Percentiles rank a stretch among this genome's conserved stretches.
These are phyloP conservation scores for Diglossa cyanea DNA, from an alignment of 2,797 vertebrate genomes.

Conservation along the genomic window DNA sequence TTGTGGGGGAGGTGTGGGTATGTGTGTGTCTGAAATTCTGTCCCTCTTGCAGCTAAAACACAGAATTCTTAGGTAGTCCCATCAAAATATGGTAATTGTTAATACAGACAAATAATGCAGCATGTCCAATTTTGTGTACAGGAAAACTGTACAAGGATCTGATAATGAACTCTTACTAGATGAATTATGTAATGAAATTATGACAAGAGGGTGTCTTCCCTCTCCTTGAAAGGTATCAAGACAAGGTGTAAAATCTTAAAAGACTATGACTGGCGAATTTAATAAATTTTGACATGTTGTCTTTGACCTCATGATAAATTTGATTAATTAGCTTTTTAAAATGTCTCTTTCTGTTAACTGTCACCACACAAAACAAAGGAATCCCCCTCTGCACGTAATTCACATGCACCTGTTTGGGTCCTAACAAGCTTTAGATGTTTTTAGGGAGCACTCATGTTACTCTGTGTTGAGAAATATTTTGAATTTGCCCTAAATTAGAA, in stretches of 20 bases:
- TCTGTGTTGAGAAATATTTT: neutral
- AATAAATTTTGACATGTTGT: neutral
- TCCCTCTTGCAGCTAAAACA: neutral
- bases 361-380: neutral
- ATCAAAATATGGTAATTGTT: neutral
- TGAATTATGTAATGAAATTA: neutral
- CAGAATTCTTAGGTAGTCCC: neutral
- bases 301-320: neutral
- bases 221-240: neutral
- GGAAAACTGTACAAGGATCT: neutral
- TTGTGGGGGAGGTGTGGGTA: neutral
- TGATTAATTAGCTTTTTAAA: neutral
- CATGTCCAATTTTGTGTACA: neutral
- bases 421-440: neutral
- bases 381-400: neutral
- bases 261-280: neutral
- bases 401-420: neutral
- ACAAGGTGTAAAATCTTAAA: neutral
- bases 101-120: neutral
- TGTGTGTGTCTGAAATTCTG: neutral
- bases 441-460: neutral
- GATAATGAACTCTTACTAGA: neutral
- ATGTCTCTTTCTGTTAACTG: neutral
- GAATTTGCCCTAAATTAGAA: neutral
- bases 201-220: neutral